Percentiles rank a stretch among this genome's conserved stretches.
phyloP scores from a whole-genome alignment of 2,888 invertebrate species.

The Eubasilissa splendida region DNA sequence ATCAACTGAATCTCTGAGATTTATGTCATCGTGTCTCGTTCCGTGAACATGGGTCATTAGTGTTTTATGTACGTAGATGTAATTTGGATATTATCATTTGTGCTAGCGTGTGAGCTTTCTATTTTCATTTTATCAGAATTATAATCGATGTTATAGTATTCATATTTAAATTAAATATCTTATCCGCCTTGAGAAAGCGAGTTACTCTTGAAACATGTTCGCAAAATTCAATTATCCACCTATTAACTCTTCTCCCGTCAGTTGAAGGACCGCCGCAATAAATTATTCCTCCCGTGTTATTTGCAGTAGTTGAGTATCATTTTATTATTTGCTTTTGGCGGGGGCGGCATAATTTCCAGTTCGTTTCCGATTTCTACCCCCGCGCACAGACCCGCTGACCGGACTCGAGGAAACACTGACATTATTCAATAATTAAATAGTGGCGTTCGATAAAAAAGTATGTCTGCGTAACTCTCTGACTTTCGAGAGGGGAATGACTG shows the following conservation, averaged over 20 bases:
- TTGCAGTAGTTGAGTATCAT: constrained; percentile 29
- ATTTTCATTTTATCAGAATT: too few species aligned
- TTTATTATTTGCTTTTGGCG: constrained; percentile 42
- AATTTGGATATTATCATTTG: too few species aligned
- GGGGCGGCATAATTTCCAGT: constrained; percentile 43
- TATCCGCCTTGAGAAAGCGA: neutral
- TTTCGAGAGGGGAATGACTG: too few species aligned
- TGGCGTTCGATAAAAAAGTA: too few species aligned
- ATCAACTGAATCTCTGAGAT: too few species aligned
- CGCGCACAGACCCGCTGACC: neutral
- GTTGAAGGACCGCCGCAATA: constrained; percentile 15
- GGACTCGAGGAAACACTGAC: neutral
- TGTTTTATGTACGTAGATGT: too few species aligned
- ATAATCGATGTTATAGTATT: too few species aligned
- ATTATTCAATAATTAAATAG: neutral
- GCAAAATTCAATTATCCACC: constrained; percentile 34
- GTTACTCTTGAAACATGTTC: constrained; percentile 4
- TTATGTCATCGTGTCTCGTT: too few species aligned
- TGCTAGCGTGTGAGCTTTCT: too few species aligned
- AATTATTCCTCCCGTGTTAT: constrained; percentile 23
- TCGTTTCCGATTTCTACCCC: constrained; percentile 28
- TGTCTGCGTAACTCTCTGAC: too few species aligned
- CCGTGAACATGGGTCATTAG: too few species aligned
- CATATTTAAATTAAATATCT: too few species aligned
- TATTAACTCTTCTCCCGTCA: constrained; percentile 32